Evolutionary conservation across 2,113 vertebrate genomes (phyloP).

Genomic region (Narcine bancroftii): DNA sequence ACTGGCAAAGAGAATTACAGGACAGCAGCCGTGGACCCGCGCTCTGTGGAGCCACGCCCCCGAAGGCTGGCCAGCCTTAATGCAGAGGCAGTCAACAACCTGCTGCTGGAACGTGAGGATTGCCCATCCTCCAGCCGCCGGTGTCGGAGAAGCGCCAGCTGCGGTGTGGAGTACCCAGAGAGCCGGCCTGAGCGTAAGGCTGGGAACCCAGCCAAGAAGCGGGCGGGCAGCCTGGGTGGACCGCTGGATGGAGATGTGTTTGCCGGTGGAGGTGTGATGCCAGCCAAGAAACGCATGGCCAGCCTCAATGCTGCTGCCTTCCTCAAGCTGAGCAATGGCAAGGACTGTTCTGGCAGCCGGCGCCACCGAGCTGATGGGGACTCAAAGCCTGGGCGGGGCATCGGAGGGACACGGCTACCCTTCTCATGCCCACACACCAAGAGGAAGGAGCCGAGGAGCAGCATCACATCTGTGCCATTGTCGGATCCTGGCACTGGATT

Average conservation of each 20-base stretch:
- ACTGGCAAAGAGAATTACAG: slow-evolving; percentile 43
- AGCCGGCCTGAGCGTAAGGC: not conserved
- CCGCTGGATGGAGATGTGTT: slow-evolving; percentile 51
- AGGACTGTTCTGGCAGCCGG: slow-evolving; percentile 58
- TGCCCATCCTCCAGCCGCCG: slow-evolving; percentile 53
- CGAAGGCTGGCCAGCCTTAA: slow-evolving; percentile 93
- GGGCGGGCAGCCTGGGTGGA: slow-evolving; percentile 45
- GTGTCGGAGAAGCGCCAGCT: slow-evolving; percentile 33
- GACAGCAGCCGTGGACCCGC: slow-evolving; percentile 47
- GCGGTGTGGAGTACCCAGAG: not conserved
- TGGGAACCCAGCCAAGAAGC: not conserved
- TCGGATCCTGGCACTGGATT: not conserved
- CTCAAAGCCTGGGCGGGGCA: slow-evolving; percentile 40
- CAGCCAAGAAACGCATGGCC: slow-evolving; percentile 83
- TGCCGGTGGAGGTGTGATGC: too few relatives aligned
- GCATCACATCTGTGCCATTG: not conserved
- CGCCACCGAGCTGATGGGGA: slow-evolving; percentile 48
- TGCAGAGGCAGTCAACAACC: slow-evolving; percentile 86
- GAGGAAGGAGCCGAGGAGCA: not conserved
- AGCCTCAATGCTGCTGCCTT: slow-evolving; percentile 87
- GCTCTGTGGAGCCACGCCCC: slow-evolving; percentile 71
- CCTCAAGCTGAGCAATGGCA: slow-evolving; percentile 79
- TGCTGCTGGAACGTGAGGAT: slow-evolving; percentile 74
- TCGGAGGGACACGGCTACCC: not conserved
- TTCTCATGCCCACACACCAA: not conserved